phyloP scores from a whole-genome alignment of 2,888 invertebrate species.

The Schizotus pectinicornis region DNA sequence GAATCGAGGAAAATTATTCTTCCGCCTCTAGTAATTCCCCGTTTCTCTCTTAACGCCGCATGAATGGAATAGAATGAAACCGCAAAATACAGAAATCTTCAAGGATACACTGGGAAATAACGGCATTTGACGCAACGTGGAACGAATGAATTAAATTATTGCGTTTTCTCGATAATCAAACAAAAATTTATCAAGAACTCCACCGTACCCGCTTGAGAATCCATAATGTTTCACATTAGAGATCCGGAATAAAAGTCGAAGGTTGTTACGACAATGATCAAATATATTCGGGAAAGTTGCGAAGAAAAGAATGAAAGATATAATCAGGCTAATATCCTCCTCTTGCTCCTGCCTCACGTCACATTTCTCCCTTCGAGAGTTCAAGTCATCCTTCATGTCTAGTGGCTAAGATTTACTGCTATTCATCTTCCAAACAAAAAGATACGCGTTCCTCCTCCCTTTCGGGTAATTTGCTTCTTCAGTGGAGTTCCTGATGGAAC shows the following conservation, averaged over 20 bases:
- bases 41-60: no score
- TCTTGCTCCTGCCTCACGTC: slow-evolving; percentile 37
- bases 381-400: slow-evolving; percentile 52
- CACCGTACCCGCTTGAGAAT: background rate
- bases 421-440: slow-evolving; percentile 52
- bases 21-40: no score
- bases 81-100: background rate
- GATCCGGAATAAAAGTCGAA: slow-evolving; percentile 15
- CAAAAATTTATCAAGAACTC: background rate
- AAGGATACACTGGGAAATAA: no score
- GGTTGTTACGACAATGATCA: slow-evolving; percentile 24
- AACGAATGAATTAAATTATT: slow-evolving; percentile 9
- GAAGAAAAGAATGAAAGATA: slow-evolving; percentile 43
- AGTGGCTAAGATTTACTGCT: slow-evolving; percentile 52
- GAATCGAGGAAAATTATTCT: background rate
- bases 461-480: slow-evolving; percentile 46
- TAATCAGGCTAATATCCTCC: slow-evolving; percentile 47
- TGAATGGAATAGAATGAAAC: background rate
- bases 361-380: slow-evolving; percentile 41
- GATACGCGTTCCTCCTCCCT: slow-evolving; percentile 40
- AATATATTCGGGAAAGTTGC: slow-evolving; percentile 29
- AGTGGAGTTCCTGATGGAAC: slow-evolving; percentile 36
- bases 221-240: slow-evolving; percentile 5
- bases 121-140: no score
- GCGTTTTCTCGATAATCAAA: slow-evolving; percentile 11